These are phyloP conservation scores for Cordilura impudica DNA, from an alignment of 2,888 invertebrate genomes.

Conservation along the genomic window DNA sequence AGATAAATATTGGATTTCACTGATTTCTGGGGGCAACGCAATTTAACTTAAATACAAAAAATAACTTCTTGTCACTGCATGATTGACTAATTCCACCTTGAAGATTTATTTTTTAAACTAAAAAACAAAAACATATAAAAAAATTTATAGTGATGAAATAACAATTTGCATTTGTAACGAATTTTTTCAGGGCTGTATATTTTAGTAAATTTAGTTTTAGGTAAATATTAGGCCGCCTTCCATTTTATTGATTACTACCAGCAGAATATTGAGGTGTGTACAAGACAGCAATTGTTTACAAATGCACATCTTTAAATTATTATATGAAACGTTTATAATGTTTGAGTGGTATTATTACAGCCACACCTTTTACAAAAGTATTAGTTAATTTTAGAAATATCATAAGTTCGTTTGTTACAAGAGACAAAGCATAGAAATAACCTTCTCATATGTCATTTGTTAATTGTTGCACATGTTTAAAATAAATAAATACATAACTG, in stretches of 20 bases:
- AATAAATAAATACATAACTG: background rate
- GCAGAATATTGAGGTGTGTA: slow-evolving; percentile 39
- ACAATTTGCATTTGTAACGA: slow-evolving; percentile 28
- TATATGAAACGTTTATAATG: slow-evolving; percentile 24
- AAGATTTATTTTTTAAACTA: background rate
- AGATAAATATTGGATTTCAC: too few relatives aligned
- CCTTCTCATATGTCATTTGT: slow-evolving; percentile 52
- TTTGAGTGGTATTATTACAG: slow-evolving; percentile 30
- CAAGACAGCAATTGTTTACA: slow-evolving; percentile 26
- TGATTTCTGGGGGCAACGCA: too few relatives aligned
- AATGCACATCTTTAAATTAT: slow-evolving; percentile 45
- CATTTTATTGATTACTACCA: slow-evolving; percentile 19
- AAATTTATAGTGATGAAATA: slow-evolving; percentile 23
- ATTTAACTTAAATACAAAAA: background rate
- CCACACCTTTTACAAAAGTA: slow-evolving; percentile 38
- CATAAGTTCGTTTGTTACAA: slow-evolving; percentile 9
- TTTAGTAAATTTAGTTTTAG: background rate
- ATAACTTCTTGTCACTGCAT: background rate
- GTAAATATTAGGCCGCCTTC: slow-evolving; percentile 16
- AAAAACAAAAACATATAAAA: background rate
- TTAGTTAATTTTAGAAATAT: slow-evolving; percentile 27
- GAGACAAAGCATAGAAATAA: slow-evolving; percentile 16
- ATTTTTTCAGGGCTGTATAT: slow-evolving; percentile 13
- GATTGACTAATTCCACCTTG: slow-evolving; percentile 30
- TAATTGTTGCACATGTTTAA: slow-evolving; percentile 40